These are phyloP conservation scores for Hapalemur alaotrensis DNA, from an alignment of 2,797 vertebrate species.

Conservation along the genomic window DNA sequence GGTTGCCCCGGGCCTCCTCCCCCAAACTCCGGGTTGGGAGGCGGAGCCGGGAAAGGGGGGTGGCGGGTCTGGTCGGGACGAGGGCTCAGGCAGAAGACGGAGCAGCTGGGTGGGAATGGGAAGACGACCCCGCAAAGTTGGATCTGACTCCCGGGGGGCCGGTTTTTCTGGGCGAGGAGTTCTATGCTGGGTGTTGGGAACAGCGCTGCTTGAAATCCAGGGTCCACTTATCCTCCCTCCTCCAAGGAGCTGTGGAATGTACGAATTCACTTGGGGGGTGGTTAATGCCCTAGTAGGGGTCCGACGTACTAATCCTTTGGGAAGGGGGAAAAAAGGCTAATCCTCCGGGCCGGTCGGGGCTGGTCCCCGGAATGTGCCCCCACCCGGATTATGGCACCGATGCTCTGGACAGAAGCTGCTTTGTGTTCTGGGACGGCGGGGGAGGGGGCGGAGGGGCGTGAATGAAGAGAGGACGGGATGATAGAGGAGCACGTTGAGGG, in stretches of 20 bases:
- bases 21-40: background rate
- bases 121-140: background rate
- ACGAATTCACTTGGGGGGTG: background rate
- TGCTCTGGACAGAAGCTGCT: constrained; percentile 71
- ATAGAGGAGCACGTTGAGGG: background rate
- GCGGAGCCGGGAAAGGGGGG: background rate
- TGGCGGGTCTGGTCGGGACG: constrained; percentile 41
- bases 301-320: constrained; percentile 70
- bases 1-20: background rate
- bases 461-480: constrained; percentile 24
- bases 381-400: constrained; percentile 74
- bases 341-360: constrained; percentile 80
- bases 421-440: constrained; percentile 58
- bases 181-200: background rate
- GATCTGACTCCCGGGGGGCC: background rate
- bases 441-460: background rate
- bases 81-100: constrained; percentile 16
- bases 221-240: background rate
- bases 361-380: constrained; percentile 82
- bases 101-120: background rate
- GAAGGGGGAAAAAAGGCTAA: constrained; percentile 61
- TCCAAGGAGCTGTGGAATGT: constrained; percentile 64
- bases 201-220: background rate
- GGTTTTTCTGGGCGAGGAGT: background rate
- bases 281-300: constrained; percentile 70